Evolutionary conservation across 2,888 invertebrate species (phyloP).

Genomic region (Meganola albula): DNA sequence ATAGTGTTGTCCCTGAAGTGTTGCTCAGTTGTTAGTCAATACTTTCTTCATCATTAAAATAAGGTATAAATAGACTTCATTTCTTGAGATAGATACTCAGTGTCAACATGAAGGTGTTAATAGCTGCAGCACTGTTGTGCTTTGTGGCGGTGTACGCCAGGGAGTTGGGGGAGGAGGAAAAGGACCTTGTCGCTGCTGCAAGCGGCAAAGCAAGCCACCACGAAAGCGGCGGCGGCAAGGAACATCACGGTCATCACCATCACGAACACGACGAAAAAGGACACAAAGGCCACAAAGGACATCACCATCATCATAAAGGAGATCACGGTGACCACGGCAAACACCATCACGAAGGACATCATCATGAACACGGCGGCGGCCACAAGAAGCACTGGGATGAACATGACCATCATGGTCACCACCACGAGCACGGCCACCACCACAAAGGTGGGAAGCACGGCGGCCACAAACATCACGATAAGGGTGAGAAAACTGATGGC

Average conservation of each 20-base stretch:
- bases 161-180: constrained; percentile 55
- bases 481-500: constrained; percentile 65
- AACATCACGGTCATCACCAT: constrained; percentile 64
- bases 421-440: constrained; percentile 67
- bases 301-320: constrained; percentile 68
- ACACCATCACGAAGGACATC: constrained; percentile 63
- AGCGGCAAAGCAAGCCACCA: constrained; percentile 56
- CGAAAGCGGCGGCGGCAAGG: constrained; percentile 63
- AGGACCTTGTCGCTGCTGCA: constrained; percentile 64
- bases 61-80: constrained; percentile 62
- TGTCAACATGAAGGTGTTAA: constrained; percentile 60
- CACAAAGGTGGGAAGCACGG: constrained; percentile 69
- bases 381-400: constrained; percentile 68
- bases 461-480: constrained; percentile 65
- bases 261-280: constrained; percentile 64
- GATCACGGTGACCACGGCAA: constrained; percentile 65
- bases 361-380: constrained; percentile 62
- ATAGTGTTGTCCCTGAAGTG: constrained; percentile 53
- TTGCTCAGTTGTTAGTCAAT: constrained; percentile 53
- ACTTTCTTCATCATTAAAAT: constrained; percentile 57
- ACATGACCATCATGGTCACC: constrained; percentile 62
- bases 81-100: constrained; percentile 40
- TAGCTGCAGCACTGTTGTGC: constrained; percentile 57
- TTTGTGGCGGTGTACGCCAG: constrained; percentile 59
- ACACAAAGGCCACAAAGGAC: constrained; percentile 68